Base-by-base conservation (phyloP, 1,140 invertebrate genomes). In the Cyclargus thomasi region DNA sequence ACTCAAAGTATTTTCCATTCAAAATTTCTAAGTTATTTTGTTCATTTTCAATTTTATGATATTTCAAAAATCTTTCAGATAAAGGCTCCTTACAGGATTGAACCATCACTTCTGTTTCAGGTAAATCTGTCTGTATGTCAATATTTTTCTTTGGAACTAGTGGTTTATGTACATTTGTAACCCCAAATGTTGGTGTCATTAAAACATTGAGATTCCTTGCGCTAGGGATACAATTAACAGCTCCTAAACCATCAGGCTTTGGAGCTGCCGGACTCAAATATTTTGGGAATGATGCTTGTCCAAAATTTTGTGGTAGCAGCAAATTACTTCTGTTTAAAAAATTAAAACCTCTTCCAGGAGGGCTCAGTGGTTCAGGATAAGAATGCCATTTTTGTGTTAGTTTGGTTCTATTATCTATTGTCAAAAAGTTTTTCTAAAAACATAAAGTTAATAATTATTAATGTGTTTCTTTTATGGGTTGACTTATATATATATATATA, bases 331-430 rank as follows among this genome's bases (percentile, higher is more conserved):
- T n/a, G 17, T 29, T 66, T 17, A 39, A 65, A 22, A 35, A 20
- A 17, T 63, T 62, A 10, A 67, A 55, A 10, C 55, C 20, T 59
- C 65, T 66, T 10, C 57, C 35, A 29, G 70, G 72, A 35, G 68
- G 69, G 1, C 64, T 70, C 1, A 67, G 62, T 4, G 82, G 80
- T 69, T 83, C 80, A 7, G 77, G 75, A 29, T 76, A 80, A n/a
- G 22, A 62, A 7, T 79, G 76, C 0, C 29, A 65, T 64, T 74
- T 78, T 10, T 80, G 73, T 1, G 53, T 10, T 7, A 63, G 71
- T 65, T 69, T 47, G 11, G 70, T 72, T 8, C 57, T 63, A 7
- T n/a, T 23, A 17, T 66, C 53, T 20, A 65, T 70, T 59, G 53
- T 69, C 23, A 63, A n/a, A 17, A 59, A 66, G 1, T 20, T 66